Base-by-base conservation (phyloP, 2,113 vertebrate species). In the Ramphastos sulfuratus region DNA sequence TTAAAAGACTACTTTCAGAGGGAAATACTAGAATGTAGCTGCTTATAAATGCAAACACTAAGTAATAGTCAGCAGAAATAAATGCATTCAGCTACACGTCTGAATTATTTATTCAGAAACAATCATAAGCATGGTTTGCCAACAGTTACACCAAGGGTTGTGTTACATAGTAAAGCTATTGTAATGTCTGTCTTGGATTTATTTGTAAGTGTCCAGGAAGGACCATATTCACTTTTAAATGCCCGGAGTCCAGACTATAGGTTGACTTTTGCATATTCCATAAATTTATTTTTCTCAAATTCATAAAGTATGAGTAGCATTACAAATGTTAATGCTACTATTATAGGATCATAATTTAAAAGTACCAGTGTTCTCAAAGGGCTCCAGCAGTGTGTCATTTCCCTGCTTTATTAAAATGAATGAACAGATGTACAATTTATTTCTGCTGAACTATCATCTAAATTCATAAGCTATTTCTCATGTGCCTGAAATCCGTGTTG, bases 391-490 rank as follows among this genome's bases (percentile, higher is more conserved):
- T 83, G 67, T 97, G 97, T 97, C 98, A 97, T 96, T 97, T 96
- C 96, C 97, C 97, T 92, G 97, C 97, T 98, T 98, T 98, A 98
- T 98, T 98, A 98, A 98, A 98, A 98, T 97, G 98, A 98, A 98
- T 98, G 97, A 98, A 98, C 97, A 98, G 97, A 97, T 98, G 98
- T 98, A 98, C 97, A 96, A 96, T 98, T 97, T 98, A 98, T 97
- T 97, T 97, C 96, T 96, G 94, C 97, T 96, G 94, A 97, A 90
- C 94, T 92, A 96, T 95, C 97, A 98, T 98, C 97, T 98, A 97
- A 98, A 98, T 98, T 98, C 98, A 98, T 98, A 98, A 98, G 97
- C 95, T 97, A 96, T 97, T 97, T 98, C 98, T 98, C 98, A 98
- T 97, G 97, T 97, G 96, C 94, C 97, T 98, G 96, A 97, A 97